Percentiles rank a stretch among this genome's conserved stretches.
Conservation (phyloP, 2,888 invertebrate genomes). For the Lasioglossum villosulum region DNA sequence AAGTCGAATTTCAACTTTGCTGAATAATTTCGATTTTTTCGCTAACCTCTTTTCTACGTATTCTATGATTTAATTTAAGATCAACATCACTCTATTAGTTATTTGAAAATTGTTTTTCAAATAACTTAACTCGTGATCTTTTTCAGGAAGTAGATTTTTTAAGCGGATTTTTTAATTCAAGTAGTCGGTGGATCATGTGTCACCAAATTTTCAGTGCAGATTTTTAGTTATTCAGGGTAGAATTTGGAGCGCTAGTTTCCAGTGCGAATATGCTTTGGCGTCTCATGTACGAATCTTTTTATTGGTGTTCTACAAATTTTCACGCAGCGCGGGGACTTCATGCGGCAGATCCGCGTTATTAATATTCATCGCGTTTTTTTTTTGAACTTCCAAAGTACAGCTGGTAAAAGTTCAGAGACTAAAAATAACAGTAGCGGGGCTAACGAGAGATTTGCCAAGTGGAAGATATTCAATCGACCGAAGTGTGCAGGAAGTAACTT, state of each 20-base stretch:
- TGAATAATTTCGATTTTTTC: too few species aligned
- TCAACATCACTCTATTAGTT: not conserved
- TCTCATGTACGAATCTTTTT: not conserved
- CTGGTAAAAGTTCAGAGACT: slow-evolving; percentile 21
- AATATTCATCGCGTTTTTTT: slow-evolving; percentile 25
- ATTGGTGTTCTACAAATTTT: not conserved
- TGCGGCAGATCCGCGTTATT: slow-evolving; percentile 11
- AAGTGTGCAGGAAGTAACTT: slow-evolving; percentile 52
- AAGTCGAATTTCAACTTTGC: too few species aligned
- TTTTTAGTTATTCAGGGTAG: not conserved
- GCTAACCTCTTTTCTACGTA: too few species aligned
- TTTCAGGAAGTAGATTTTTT: not conserved
- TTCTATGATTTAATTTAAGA: too few species aligned
- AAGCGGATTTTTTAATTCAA: not conserved
- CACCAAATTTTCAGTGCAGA: not conserved
- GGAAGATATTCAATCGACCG: slow-evolving; percentile 49
- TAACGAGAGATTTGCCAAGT: slow-evolving; percentile 33
- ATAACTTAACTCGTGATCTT: too few species aligned
- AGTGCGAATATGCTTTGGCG: not conserved
- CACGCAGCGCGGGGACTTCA: not conserved
- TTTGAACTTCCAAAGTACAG: not conserved
- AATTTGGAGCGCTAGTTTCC: not conserved
- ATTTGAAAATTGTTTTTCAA: too few species aligned
- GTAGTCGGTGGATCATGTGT: not conserved
- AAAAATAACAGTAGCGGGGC: slow-evolving; percentile 27